Evolutionary conservation across 2,888 invertebrate genomes (phyloP).

Genomic region (Cataglyphis cursor): DNA sequence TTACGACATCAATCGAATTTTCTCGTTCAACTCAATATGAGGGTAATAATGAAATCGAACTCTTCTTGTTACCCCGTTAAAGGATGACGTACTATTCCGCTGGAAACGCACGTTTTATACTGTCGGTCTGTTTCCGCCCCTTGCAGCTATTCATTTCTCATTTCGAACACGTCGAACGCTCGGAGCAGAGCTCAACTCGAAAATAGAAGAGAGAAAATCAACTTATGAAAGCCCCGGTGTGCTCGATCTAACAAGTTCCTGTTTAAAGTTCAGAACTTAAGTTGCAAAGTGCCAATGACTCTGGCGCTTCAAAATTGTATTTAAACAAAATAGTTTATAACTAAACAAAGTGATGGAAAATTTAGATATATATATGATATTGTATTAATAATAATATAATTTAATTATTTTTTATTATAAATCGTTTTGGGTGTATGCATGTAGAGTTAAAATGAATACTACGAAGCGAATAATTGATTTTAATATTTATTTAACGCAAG

Average conservation of each 20-base stretch:
- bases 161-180: conserved; percentile 79
- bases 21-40: conserved; percentile 49
- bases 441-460: neutral
- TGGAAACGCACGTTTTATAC: conserved; percentile 53
- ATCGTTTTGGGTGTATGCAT: neutral
- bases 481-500: neutral
- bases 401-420: conserved; percentile 14
- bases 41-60: conserved; percentile 54
- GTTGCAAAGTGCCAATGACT: conserved; percentile 54
- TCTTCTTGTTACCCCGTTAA: conserved; percentile 51
- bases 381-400: neutral
- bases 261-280: conserved; percentile 72
- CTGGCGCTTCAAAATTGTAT: conserved; percentile 34
- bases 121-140: conserved; percentile 57
- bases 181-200: conserved; percentile 67
- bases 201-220: conserved; percentile 66
- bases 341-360: conserved; percentile 9
- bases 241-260: conserved; percentile 76
- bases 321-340: conserved; percentile 56
- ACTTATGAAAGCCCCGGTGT: conserved; percentile 66
- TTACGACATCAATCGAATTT: conserved; percentile 19
- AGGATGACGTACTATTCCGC: conserved; percentile 51
- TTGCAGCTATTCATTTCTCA: conserved; percentile 77
- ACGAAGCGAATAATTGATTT: neutral
- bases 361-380: no score